Evolutionary conservation across 1,140 invertebrate species (phyloP).

Genomic region (Drosophila pseudoobscura): DNA sequence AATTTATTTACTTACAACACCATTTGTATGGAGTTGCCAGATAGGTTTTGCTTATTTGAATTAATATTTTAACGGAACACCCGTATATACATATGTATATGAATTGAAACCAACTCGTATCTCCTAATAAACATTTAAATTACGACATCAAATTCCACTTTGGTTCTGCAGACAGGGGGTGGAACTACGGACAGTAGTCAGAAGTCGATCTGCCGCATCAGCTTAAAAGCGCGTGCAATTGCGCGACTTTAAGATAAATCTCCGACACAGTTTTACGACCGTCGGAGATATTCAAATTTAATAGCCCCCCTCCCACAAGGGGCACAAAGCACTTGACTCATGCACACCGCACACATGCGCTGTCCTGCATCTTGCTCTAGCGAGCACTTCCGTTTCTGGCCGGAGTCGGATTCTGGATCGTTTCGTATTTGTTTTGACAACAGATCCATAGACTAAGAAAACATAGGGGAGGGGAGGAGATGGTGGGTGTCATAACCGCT

Average conservation of each 20-base stretch:
- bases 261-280: slow-evolving; percentile 46
- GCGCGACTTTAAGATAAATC: slow-evolving; percentile 51
- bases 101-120: too few species aligned
- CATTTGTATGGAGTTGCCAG: too few species aligned
- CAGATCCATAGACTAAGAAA: slow-evolving; percentile 45
- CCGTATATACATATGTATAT: too few species aligned
- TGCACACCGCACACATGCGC: slow-evolving; percentile 34
- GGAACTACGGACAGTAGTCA: slow-evolving; percentile 39
- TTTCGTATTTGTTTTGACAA: slow-evolving; percentile 65
- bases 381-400: slow-evolving; percentile 59
- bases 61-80: too few species aligned
- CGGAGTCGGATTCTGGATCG: slow-evolving; percentile 26
- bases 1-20: too few species aligned
- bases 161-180: not conserved
- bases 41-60: too few species aligned
- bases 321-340: slow-evolving; percentile 76
- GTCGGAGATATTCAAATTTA: slow-evolving; percentile 45
- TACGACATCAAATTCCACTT: slow-evolving; percentile 29
- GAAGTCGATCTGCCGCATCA: slow-evolving; percentile 20
- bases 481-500: slow-evolving; percentile 71
- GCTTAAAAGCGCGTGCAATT: slow-evolving; percentile 62
- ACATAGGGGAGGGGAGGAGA: slow-evolving; percentile 43
- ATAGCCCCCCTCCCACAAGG: slow-evolving; percentile 15
- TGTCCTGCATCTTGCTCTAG: slow-evolving; percentile 7
- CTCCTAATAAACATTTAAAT: not conserved